These are phyloP conservation scores for Pimephales promelas DNA, from an alignment of 2,113 vertebrate genomes.

Conservation along the genomic window DNA sequence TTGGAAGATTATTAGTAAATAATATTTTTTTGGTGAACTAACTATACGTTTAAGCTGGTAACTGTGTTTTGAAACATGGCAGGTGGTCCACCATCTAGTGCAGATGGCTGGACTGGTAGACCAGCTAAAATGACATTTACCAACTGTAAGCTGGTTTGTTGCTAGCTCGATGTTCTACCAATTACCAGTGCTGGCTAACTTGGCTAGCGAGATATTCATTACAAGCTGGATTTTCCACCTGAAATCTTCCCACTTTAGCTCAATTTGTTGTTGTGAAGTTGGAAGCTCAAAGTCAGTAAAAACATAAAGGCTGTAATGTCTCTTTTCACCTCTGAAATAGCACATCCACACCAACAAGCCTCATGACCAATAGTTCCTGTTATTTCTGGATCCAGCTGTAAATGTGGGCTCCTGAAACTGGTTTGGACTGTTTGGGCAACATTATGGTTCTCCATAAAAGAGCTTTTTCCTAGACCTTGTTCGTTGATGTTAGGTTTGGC, in stretches of 20 bases:
- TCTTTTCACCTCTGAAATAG: conserved; percentile 7
- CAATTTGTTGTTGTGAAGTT: neutral
- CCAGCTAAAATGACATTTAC: neutral
- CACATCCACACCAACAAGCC: neutral
- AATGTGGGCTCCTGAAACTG: neutral
- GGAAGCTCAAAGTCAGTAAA: neutral
- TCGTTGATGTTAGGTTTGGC: conserved; percentile 40
- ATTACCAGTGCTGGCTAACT: neutral
- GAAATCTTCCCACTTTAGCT: neutral
- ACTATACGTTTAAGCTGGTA: neutral
- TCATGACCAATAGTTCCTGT: conserved; percentile 27
- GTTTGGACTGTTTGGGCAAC: neutral
- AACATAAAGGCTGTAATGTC: neutral
- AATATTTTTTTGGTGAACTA: neutral
- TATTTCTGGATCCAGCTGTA: conserved; percentile 28
- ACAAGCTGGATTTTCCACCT: neutral
- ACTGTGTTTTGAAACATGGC: neutral
- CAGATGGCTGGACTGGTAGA: neutral
- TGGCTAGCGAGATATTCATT: neutral
- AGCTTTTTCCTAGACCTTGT: conserved; percentile 53
- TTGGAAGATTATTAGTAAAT: no score
- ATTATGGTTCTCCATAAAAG: conserved; percentile 12
- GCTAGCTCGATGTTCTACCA: neutral
- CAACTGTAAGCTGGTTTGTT: neutral
- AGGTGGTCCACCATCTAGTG: neutral